These are phyloP conservation scores for Periphyllus acericola DNA, from an alignment of 2,888 invertebrate species.

Conservation along the genomic window DNA sequence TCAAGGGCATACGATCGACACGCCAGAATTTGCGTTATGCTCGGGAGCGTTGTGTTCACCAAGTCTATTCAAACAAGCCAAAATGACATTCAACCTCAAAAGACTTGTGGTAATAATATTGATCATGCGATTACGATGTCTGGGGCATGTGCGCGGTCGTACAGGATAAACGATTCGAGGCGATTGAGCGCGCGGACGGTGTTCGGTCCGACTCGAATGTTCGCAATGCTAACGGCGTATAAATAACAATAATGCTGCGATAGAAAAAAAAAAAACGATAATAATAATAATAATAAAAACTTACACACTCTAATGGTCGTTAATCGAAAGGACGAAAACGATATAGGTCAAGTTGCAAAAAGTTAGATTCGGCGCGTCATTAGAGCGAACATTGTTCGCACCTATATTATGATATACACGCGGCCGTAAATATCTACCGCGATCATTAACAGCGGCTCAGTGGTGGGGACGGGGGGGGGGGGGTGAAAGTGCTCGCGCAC, in stretches of 20 bases:
- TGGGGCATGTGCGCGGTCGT: neutral
- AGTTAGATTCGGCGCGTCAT: neutral
- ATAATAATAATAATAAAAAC: too few relatives aligned
- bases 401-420: too few relatives aligned
- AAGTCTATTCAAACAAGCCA: conserved; percentile 71
- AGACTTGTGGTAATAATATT: conserved; percentile 54
- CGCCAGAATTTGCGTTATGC: conserved; percentile 71
- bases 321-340: neutral
- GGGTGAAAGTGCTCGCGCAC: too few relatives aligned
- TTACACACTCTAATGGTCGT: too few relatives aligned
- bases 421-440: too few relatives aligned
- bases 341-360: neutral
- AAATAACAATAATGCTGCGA: neutral
- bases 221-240: neutral
- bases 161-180: neutral
- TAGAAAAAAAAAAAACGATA: too few relatives aligned
- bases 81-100: conserved; percentile 64
- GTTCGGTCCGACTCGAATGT: neutral
- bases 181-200: neutral
- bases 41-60: conserved; percentile 81
- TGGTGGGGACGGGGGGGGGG: too few relatives aligned
- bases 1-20: conserved; percentile 29
- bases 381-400: neutral
- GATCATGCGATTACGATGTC: neutral
- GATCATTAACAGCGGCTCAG: too few relatives aligned